Conservation (phyloP, 2,797 vertebrate species). For the Ptychadena robeensis region DNA sequence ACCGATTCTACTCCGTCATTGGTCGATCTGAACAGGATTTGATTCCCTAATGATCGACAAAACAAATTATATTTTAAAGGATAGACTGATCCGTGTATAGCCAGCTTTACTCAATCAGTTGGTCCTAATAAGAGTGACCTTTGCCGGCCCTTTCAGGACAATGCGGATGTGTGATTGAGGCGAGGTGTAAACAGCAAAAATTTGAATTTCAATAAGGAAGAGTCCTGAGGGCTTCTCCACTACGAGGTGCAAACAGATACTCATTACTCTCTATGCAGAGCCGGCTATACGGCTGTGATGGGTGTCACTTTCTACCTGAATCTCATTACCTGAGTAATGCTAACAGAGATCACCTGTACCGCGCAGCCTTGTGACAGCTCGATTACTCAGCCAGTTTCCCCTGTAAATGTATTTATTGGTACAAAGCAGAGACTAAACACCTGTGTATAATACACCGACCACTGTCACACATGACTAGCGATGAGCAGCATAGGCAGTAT, state of each 20-base stretch:
- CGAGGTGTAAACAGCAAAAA: not conserved
- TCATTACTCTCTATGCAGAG: conserved; percentile 3
- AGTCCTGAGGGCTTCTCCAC: not conserved
- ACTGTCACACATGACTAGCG: not conserved
- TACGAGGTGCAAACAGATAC: conserved; percentile 17
- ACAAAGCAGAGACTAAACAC: not conserved
- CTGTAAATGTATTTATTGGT: not conserved
- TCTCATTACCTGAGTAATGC: not conserved
- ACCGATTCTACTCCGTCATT: too few species aligned
- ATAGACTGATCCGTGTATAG: too few species aligned
- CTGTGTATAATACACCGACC: not conserved
- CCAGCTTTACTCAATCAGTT: too few species aligned
- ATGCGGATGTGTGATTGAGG: not conserved
- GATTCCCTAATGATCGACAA: too few species aligned
- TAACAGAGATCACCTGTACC: too few species aligned
- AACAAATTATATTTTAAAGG: too few species aligned
- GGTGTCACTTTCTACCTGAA: conserved; percentile 1
- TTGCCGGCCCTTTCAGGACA: not conserved
- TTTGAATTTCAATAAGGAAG: conserved; percentile 2
- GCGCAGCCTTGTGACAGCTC: too few species aligned
- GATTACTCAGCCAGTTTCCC: not conserved
- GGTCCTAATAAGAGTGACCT: too few species aligned
- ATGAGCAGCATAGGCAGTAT: not conserved
- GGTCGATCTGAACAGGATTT: too few species aligned
- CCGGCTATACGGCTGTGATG: not conserved